A percentile compares a stretch with the other conserved stretches of the same genome.
Evolutionary conservation across 2,888 invertebrate genomes (phyloP).

Genomic region (Bembecia ichneumoniformis): DNA sequence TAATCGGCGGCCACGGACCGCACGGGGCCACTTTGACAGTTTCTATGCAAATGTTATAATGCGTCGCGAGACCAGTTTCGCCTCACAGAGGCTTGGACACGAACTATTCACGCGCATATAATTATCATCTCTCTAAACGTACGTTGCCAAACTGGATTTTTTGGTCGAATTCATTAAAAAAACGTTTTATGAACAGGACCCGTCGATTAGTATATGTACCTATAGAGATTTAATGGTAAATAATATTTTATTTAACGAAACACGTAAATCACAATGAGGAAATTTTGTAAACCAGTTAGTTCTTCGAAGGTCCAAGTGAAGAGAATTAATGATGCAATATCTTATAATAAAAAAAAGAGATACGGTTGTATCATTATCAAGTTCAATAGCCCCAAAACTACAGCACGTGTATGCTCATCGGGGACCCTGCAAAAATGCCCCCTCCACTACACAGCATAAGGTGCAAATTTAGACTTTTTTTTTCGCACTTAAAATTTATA

Average conservation of each 20-base stretch:
- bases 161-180: conserved; percentile 25
- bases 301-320: background rate
- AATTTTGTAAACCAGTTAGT: background rate
- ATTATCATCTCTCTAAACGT: conserved; percentile 32
- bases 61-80: conserved; percentile 65
- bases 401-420: conserved; percentile 63
- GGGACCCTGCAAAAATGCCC: conserved; percentile 49
- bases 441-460: conserved; percentile 43
- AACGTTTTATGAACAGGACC: background rate
- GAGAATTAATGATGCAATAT: conserved; percentile 55
- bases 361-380: conserved; percentile 66
- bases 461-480: conserved; percentile 46
- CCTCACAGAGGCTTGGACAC: conserved; percentile 41
- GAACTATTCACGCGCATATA: conserved; percentile 53
- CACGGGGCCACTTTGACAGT: conserved; percentile 63
- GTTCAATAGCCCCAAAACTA: conserved; percentile 66
- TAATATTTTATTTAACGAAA: background rate
- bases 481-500: conserved; percentile 44
- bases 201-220: background rate
- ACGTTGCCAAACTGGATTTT: conserved; percentile 45
- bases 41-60: conserved; percentile 68
- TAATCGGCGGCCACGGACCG: conserved; percentile 45
- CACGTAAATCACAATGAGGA: background rate
- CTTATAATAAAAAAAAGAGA: conserved; percentile 46
- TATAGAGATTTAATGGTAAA: background rate